Base-by-base conservation (phyloP, 2,113 vertebrate species). In the Sinosuthora webbiana region DNA sequence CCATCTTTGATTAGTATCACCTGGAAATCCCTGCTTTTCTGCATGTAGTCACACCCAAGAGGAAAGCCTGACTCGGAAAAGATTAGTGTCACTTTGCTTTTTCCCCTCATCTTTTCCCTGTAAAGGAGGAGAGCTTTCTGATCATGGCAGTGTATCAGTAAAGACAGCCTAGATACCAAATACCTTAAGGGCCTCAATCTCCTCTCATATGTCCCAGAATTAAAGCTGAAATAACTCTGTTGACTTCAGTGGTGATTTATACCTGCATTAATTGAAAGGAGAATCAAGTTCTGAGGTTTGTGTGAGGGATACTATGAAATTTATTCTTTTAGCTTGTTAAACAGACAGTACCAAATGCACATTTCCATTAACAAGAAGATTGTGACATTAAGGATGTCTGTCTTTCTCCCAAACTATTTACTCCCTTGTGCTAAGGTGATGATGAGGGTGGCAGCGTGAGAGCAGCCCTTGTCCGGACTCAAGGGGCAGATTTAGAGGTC, bases 61-160 rank as follows among this genome's bases (percentile, higher is more conserved):
- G 86, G 83, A 92, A 96, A 94, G 93, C 74, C 86, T 44, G 75
- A 80, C 92, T 97, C 90, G 84, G 88, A 96, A 96, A 94, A 94
- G 74, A 96, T 97, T 96, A 97, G 67, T 65, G 94, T 97, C 95
- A 97, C 86, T 96, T 95, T 77, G 90, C 92, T 84, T 92, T 94
- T 83, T 37, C 75, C 85, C 86, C 85, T 94, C 86, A 89, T 95
- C 93, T 96, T 95, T 81, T 87, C 60, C 55, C 70, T 87, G 50
- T 96, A 86, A 95, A 95, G 93, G 90, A 96, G 88, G 83, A 95
- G 70, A 95, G 87, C 83, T 95, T 95, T 95, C 94, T 91, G 88
- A 97, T 96, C 86, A 28, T 83, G 70, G 91, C 95, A 96, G 88
- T 68, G 16, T 79, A 85, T 87, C 70, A 74, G 83, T 86, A 93